These are phyloP conservation scores for Tinamus major DNA, from an alignment of 2,797 vertebrate genomes.

Conservation along the genomic window DNA sequence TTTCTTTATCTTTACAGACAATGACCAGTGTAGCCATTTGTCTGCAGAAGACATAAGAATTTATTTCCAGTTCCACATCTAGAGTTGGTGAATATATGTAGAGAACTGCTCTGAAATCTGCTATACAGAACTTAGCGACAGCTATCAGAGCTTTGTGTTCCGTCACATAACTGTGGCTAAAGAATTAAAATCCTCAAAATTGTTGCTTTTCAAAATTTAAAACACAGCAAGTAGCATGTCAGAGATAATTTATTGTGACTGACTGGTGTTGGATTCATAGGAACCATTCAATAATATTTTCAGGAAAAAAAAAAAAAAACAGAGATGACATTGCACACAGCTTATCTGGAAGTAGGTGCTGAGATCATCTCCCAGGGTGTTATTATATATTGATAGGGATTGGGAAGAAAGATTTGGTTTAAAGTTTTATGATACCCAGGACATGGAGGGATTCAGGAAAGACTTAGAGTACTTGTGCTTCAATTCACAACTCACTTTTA, in stretches of 20 bases:
- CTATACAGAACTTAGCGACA: background rate
- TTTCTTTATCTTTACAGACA: slow-evolving; percentile 46
- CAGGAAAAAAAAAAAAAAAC: background rate
- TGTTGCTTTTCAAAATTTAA: background rate
- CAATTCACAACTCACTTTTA: background rate
- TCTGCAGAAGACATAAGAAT: slow-evolving; percentile 24
- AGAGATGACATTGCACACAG: background rate
- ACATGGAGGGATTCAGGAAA: background rate
- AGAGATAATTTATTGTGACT: background rate
- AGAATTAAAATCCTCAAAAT: background rate
- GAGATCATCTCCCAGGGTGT: background rate
- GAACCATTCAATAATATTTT: background rate
- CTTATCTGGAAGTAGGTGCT: background rate
- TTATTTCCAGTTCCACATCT: slow-evolving; percentile 5
- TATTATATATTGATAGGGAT: background rate
- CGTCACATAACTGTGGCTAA: background rate
- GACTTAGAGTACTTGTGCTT: background rate
- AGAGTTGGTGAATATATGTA: background rate
- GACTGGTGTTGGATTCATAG: background rate
- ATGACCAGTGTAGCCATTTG: slow-evolving; percentile 10
- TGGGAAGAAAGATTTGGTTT: background rate
- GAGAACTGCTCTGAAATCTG: background rate
- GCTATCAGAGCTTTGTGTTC: background rate
- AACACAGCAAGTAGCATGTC: background rate
- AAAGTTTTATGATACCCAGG: background rate